phyloP scores from a whole-genome alignment of 2,797 vertebrate genomes.

The Tapera naevia region DNA sequence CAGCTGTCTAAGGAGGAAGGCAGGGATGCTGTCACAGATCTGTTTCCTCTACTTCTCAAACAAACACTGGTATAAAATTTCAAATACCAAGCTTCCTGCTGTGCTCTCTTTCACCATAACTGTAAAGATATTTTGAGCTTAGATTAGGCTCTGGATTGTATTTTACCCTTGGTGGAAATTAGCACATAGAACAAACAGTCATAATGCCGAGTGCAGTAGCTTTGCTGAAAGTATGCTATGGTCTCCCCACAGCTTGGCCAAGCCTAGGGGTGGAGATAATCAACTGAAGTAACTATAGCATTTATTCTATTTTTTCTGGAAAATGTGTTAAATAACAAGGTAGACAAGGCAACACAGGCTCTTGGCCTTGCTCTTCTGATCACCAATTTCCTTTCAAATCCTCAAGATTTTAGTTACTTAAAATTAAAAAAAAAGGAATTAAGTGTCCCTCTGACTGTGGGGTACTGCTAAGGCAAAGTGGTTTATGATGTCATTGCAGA shows the following conservation, averaged over 20 bases:
- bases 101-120: background rate
- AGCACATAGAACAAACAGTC: background rate
- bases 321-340: background rate
- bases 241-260: background rate
- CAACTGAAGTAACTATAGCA: background rate
- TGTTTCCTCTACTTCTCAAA: background rate
- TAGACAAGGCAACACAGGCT: background rate
- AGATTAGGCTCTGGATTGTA: background rate
- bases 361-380: background rate
- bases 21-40: background rate
- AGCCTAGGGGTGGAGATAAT: background rate
- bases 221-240: background rate
- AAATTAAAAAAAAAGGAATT: background rate
- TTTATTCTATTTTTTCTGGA: background rate
- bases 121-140: background rate
- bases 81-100: background rate
- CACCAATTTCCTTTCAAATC: background rate
- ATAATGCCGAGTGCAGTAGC: background rate
- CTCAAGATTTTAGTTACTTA: background rate
- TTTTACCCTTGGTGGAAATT: conserved; percentile 23
- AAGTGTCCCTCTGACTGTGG: background rate
- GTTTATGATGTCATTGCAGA: background rate
- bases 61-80: background rate
- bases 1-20: background rate
- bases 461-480: background rate